Evolutionary conservation across 1,140 invertebrate species (phyloP).

Genomic region (Bombus sylvicola): DNA sequence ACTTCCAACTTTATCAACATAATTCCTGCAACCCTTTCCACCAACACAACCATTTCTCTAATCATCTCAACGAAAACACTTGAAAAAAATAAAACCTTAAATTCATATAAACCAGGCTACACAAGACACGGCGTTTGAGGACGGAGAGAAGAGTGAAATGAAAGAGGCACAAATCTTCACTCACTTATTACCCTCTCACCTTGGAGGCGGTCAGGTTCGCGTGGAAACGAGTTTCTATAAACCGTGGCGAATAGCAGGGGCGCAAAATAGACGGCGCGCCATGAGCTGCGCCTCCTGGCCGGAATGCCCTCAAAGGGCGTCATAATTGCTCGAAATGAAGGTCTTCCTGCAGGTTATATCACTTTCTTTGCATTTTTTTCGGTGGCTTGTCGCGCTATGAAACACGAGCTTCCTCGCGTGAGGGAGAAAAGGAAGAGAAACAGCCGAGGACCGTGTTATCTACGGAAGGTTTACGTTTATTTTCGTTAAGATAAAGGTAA

Average conservation of each 20-base stretch:
- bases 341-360: slow-evolving; percentile 21
- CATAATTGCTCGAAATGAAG: slow-evolving; percentile 71
- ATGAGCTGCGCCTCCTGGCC: slow-evolving; percentile 1
- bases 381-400: slow-evolving; percentile 31
- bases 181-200: slow-evolving; percentile 26
- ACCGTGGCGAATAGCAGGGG: not conserved
- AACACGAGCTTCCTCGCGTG: slow-evolving; percentile 36
- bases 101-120: not conserved
- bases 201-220: not conserved
- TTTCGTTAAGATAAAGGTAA: not conserved
- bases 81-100: not conserved
- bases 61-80: not conserved
- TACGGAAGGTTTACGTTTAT: not conserved
- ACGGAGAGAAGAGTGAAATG: not conserved
- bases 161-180: slow-evolving; percentile 1
- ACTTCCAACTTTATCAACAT: too few species aligned
- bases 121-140: not conserved
- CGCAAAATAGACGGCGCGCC: not conserved
- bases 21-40: too few species aligned
- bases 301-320: slow-evolving; percentile 62
- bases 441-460: slow-evolving; percentile 1
- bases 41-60: not conserved
- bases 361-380: slow-evolving; percentile 40
- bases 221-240: slow-evolving; percentile 28
- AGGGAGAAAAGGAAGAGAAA: slow-evolving; percentile 10